A percentile compares a stretch with the other conserved stretches of the same genome.
These are phyloP conservation scores for Acronicta aceris DNA, from an alignment of 2,888 invertebrate genomes.

Conservation along the genomic window DNA sequence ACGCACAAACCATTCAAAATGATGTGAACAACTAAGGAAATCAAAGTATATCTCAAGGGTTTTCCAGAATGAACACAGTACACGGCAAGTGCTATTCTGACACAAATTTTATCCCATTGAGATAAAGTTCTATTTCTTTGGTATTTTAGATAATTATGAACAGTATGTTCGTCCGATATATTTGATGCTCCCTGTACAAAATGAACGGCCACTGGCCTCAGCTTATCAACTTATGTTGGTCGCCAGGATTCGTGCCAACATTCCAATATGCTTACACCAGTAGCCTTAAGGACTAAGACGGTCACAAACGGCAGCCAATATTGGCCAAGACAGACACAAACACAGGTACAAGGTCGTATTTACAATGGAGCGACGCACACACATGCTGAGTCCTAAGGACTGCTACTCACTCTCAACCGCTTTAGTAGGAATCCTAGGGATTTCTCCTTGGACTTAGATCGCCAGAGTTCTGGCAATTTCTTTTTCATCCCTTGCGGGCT, in stretches of 20 bases:
- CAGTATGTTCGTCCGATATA: too few relatives aligned
- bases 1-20: too few relatives aligned
- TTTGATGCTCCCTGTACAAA: constrained; percentile 5
- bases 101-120: too few relatives aligned
- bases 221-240: constrained; percentile 25
- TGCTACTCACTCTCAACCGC: constrained; percentile 80
- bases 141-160: too few relatives aligned
- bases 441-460: constrained; percentile 82
- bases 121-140: too few relatives aligned
- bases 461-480: constrained; percentile 84
- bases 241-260: constrained; percentile 23
- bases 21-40: too few relatives aligned
- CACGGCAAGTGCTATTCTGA: too few relatives aligned
- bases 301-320: constrained; percentile 61
- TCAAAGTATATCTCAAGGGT: too few relatives aligned
- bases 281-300: constrained; percentile 58
- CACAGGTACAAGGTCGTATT: constrained; percentile 67
- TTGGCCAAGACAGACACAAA: constrained; percentile 67
- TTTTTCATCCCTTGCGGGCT: constrained; percentile 75
- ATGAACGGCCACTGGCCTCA: constrained; percentile 40
- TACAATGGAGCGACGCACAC: constrained; percentile 69
- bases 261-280: constrained; percentile 59
- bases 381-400: constrained; percentile 60
- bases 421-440: constrained; percentile 82
- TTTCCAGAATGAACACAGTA: too few relatives aligned